Conservation (phyloP, 2,797 vertebrate species). For the Octomys mimax region DNA sequence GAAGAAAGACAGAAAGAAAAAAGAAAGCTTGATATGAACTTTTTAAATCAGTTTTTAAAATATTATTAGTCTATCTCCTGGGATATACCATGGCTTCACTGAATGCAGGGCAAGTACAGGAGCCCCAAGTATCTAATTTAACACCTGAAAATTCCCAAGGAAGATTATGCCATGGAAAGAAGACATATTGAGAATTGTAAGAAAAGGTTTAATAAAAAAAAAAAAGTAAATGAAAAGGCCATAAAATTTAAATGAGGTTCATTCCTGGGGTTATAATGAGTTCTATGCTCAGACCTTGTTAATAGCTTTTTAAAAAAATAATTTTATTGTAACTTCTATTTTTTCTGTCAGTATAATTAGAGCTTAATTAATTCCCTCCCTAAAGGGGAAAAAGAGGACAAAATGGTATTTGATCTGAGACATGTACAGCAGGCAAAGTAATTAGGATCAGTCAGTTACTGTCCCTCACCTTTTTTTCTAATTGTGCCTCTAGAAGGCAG, state of each 20-base stretch:
- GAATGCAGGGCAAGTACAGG: slow-evolving; percentile 39
- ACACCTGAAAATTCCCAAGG: slow-evolving; percentile 68
- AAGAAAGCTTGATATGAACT: slow-evolving; percentile 58
- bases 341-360: slow-evolving; percentile 77
- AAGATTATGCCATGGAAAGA: slow-evolving; percentile 62
- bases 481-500: background rate
- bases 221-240: slow-evolving; percentile 79
- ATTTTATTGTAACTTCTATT: slow-evolving; percentile 84
- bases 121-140: slow-evolving; percentile 66
- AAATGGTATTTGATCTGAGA: slow-evolving; percentile 81
- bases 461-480: slow-evolving; percentile 14
- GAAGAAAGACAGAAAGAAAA: background rate
- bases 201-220: slow-evolving; percentile 86
- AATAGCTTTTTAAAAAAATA: slow-evolving; percentile 69
- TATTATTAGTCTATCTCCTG: slow-evolving; percentile 38
- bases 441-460: slow-evolving; percentile 66
- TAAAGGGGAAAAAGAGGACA: slow-evolving; percentile 78
- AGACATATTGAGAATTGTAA: slow-evolving; percentile 77
- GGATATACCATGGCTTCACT: background rate
- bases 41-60: slow-evolving; percentile 41
- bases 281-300: slow-evolving; percentile 78
- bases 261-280: slow-evolving; percentile 83
- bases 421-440: slow-evolving; percentile 46
- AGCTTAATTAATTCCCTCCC: slow-evolving; percentile 80
- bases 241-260: slow-evolving; percentile 83